Evolutionary conservation across 2,113 vertebrate species (phyloP).

Genomic region (Acrocephalus arundinaceus): DNA sequence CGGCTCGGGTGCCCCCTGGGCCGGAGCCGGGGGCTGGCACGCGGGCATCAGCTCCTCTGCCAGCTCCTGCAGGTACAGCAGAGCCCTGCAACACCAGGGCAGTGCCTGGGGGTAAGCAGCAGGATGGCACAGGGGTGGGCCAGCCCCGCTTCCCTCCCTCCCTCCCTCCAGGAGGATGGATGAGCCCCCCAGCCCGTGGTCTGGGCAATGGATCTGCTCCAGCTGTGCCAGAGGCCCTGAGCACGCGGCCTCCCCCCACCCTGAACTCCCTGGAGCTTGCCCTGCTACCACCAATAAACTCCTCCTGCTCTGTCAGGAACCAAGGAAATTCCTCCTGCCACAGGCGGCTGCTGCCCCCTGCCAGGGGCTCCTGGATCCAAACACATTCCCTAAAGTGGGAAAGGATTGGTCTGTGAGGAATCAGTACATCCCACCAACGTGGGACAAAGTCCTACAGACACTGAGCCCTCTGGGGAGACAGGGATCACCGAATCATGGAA

Average conservation of each 20-base stretch:
- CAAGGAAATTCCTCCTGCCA: background rate
- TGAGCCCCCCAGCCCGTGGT: rapidly evolving
- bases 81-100: constrained; percentile 75
- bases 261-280: background rate
- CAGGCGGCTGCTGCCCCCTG: background rate
- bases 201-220: background rate
- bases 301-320: background rate
- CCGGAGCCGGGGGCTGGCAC: background rate
- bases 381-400: background rate
- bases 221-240: background rate
- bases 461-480: rapidly evolving
- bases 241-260: background rate
- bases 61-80: constrained; percentile 89
- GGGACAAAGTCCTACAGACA: background rate
- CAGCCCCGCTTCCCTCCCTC: background rate
- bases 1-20: background rate
- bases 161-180: rapidly evolving
- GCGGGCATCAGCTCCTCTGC: constrained; percentile 76
- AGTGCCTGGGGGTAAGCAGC: background rate
- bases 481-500: background rate
- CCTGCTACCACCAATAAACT: background rate
- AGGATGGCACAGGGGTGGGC: rapidly evolving
- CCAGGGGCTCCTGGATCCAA: background rate
- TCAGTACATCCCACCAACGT: rapidly evolving
- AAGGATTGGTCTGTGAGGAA: background rate